Base-by-base conservation (phyloP, 2,113 vertebrate genomes). In the Trichomycterus rosablanca region DNA sequence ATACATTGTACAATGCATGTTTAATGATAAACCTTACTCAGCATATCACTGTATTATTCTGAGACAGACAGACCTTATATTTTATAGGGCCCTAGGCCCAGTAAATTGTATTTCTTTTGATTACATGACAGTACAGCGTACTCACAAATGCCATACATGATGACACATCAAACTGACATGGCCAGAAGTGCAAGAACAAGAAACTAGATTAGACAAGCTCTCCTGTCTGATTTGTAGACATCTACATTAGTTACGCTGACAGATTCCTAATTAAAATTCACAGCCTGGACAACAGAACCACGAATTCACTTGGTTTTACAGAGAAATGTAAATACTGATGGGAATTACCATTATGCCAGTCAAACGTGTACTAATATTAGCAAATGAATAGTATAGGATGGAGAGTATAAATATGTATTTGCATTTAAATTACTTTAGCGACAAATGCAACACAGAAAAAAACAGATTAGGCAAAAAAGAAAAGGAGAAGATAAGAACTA, bases 391-490 rank as follows among this genome's bases (percentile, higher is more conserved):
- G n/a, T 43, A 45, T 35, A 24, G 19, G 40, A 18, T 24, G 49
- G 42, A 23, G 19, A 24, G 28, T 35, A 24, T 53, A 52, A 44
- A 63, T 53, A 34, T 35, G 19, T 18, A 63, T 63, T 53, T 63
- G 60, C 60, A 63, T 63, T 54, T 63, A 53, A 63, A 53, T 63
- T 32, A 54, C 50, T 32, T 40, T 11, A 44, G 24, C 37, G 26
- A 32, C 23, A 43, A 9, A 32, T 30, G 16, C 8, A 28, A 23
- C 16, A 43, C 24, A 53, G 40, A 28, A 51, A 43, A 46, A 35
- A 32, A 50, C 14, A 8, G 12, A 24, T 26, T 42, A 37, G 43
- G 16, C 10, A 34, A 22, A 39, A 15, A n/a, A 55, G 24, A 51
- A 35, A 45, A 15, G 4, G 18, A 48, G 44, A 42, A 18, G 1